Conservation (phyloP, 2,113 vertebrate genomes). For the Notothenia coriiceps region DNA sequence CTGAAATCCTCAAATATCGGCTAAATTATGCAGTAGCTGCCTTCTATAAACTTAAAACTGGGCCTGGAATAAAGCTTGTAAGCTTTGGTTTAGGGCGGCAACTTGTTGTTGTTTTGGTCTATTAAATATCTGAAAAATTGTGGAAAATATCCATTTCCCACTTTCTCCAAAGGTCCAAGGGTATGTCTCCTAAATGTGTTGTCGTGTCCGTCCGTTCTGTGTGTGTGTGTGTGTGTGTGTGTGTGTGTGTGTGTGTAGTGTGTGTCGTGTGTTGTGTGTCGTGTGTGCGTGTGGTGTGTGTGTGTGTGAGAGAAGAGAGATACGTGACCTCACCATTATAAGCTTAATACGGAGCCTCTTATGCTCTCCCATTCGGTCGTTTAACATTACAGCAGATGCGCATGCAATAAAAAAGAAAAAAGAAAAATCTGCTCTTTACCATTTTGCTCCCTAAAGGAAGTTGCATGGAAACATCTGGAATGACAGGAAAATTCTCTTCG, state of each 20-base stretch:
- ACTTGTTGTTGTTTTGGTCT: no score
- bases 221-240: background rate
- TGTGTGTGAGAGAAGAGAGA: background rate
- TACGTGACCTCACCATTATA: slow-evolving; percentile 23
- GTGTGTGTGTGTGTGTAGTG: background rate
- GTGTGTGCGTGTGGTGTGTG: slow-evolving; percentile 4
- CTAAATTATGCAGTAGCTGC: background rate
- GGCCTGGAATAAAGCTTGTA: background rate
- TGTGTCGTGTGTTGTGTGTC: background rate
- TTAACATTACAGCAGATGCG: slow-evolving; percentile 35
- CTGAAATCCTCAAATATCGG: no score
- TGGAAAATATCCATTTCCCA: no score
- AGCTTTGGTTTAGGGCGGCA: background rate
- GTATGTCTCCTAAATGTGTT: no score
- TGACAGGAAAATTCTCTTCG: no score
- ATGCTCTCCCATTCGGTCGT: slow-evolving; percentile 41
- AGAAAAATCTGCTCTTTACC: no score
- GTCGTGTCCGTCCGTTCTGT: no score
- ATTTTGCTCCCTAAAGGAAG: no score
- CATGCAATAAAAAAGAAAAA: slow-evolving; percentile 8
- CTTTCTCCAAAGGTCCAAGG: no score
- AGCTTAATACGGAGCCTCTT: slow-evolving; percentile 27
- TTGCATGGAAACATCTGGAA: no score
- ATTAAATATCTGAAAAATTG: no score
- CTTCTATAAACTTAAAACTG: background rate